These are phyloP conservation scores for Portunus trituberculatus DNA, from an alignment of 1,140 invertebrate genomes.

Conservation along the genomic window DNA sequence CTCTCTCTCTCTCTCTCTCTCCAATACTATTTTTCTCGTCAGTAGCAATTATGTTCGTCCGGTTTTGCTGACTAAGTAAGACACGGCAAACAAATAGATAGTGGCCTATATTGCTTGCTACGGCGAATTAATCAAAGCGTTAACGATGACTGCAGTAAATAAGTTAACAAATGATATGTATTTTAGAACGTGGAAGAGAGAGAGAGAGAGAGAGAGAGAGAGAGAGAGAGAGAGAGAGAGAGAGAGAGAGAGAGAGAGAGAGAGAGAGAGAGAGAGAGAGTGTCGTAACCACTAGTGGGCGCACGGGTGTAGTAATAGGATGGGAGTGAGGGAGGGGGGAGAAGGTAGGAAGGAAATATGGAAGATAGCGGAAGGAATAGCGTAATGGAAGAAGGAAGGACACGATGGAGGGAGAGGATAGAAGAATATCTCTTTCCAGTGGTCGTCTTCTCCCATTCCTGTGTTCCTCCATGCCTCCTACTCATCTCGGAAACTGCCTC, in stretches of 20 bases:
- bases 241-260: not conserved
- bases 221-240: slow-evolving; percentile 35
- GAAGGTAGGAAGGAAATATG: not conserved
- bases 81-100: no score
- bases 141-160: no score
- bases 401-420: not conserved
- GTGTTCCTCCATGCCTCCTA: not conserved
- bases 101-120: no score
- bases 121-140: no score
- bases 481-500: not conserved
- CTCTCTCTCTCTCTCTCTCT: not conserved
- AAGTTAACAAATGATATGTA: slow-evolving; percentile 4
- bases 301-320: not conserved
- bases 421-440: not conserved
- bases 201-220: not conserved
- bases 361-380: not conserved
- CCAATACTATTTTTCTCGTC: no score
- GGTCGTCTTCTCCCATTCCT: not conserved
- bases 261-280: not conserved
- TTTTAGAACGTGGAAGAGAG: not conserved
- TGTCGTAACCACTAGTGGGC: no score
- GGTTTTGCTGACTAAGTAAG: no score
- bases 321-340: not conserved
- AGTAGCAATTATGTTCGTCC: no score
- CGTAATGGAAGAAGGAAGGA: not conserved